These are phyloP conservation scores for Troilus luridus DNA, from an alignment of 2,888 invertebrate genomes.

Conservation along the genomic window DNA sequence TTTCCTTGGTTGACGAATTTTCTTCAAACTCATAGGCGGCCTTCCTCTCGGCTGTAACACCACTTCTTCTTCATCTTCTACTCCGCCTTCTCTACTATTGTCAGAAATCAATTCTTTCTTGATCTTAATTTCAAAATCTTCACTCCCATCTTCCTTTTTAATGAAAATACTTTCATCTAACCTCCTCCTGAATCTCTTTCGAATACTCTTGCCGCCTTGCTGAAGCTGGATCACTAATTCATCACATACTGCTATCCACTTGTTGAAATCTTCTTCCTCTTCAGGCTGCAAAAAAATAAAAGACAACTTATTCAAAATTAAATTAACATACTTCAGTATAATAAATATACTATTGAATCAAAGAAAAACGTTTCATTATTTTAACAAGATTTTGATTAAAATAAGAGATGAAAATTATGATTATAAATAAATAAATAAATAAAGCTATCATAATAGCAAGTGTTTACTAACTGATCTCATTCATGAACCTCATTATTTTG, in stretches of 20 bases:
- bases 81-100: constrained; percentile 6
- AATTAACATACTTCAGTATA: neutral
- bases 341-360: no score
- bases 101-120: constrained; percentile 48
- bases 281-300: constrained; percentile 53
- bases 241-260: constrained; percentile 65
- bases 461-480: no score
- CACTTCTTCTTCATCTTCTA: neutral
- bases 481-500: no score
- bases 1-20: constrained; percentile 57
- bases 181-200: constrained; percentile 53
- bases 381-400: no score
- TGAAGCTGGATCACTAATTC: constrained; percentile 64
- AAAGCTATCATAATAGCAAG: no score
- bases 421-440: no score
- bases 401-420: no score
- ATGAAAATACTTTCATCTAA: constrained; percentile 49
- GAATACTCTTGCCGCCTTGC: constrained; percentile 56
- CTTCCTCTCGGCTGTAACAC: constrained; percentile 62
- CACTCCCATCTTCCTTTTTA: constrained; percentile 35
- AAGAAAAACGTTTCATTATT: no score
- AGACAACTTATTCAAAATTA: neutral
- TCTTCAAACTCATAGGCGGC: constrained; percentile 59
- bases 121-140: constrained; percentile 59
- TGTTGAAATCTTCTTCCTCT: constrained; percentile 61